Percentiles rank a stretch among this genome's conserved stretches.
Evolutionary conservation across 2,113 vertebrate genomes (phyloP).

Genomic region (Brienomyrus brachyistius): DNA sequence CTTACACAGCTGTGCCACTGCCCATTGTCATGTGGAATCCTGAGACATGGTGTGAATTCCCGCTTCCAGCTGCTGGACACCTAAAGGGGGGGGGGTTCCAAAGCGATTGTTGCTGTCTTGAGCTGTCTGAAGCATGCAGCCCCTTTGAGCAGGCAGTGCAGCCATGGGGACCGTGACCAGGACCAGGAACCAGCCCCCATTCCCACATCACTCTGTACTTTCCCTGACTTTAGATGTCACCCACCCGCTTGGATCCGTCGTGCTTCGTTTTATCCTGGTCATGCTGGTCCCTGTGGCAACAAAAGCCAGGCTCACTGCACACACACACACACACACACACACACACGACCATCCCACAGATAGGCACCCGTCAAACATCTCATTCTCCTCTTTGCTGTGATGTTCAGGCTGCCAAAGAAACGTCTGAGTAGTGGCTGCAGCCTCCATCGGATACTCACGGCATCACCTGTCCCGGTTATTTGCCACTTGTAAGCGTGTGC

Average conservation of each 20-base stretch:
- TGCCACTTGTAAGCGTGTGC: constrained; percentile 9
- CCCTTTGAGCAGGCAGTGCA: constrained; percentile 42
- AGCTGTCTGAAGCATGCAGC: constrained; percentile 41
- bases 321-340: constrained; percentile 29
- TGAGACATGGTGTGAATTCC: constrained; percentile 17
- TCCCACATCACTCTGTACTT: constrained; percentile 15
- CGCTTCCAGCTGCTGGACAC: constrained; percentile 49
- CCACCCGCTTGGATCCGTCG: constrained; percentile 15
- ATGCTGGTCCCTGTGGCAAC: constrained; percentile 48
- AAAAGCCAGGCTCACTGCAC: constrained; percentile 47
- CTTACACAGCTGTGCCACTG: background rate
- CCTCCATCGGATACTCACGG: background rate
- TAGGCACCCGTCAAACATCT: constrained; percentile 30
- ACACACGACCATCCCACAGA: background rate
- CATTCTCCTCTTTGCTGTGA: constrained; percentile 36
- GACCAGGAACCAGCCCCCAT: constrained; percentile 20
- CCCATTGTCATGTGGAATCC: background rate
- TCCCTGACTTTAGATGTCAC: constrained; percentile 3
- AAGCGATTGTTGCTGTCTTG: constrained; percentile 33
- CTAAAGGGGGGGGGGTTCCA: constrained; percentile 32
- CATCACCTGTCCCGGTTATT: background rate
- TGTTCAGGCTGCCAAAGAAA: constrained; percentile 53
- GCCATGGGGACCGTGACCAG: constrained; percentile 18
- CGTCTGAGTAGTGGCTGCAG: background rate
- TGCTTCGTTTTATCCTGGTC: constrained; percentile 29